Base-by-base conservation (phyloP, 2,113 vertebrate genomes). In the Siphamia tubifer region DNA sequence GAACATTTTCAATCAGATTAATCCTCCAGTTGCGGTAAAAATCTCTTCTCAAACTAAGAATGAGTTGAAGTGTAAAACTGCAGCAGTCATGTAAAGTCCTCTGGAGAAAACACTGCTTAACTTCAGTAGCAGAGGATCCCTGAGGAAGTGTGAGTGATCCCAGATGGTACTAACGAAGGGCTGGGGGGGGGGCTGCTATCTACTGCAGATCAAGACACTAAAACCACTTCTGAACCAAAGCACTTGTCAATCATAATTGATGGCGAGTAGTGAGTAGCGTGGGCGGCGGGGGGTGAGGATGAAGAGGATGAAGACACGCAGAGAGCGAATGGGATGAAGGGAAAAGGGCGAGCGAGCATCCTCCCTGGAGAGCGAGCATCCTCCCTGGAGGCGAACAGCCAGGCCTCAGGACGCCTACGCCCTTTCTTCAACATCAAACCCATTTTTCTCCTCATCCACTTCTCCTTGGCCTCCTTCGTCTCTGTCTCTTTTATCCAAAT, bases 171-270 rank as follows among this genome's bases (percentile, higher is more conserved):
- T 42, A 34, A 78, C 16, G 35, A 74, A 44, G 58, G 35, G 71
- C 62, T 7, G 34, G n/a, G 13, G 17, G 52, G 21, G 34, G 3
- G 19, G 21, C 6, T 63, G 42, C 31, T 52, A 56, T 72, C 79
- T 70, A 57, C 45, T 48, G 54, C 9, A 75, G 76, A 90, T 85
- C 75, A 83, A 84, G 74, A 64, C 44, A 60, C 69, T 42, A 53
- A 65, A 82, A 69, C 60, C 25, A 74, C 64, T 56, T 71, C 44
- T 57, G 68, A 68, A 74, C 60, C 52, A 3, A 24, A 69, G 56
- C 28, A 27, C 71, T 58, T 77, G 77, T 89, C 87, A 82, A 64
- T 87, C 89, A 83, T 84, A 82, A 89, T 69, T 81, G 78, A 86
- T 88, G 63, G 62, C 49, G 52, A 83, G 81, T 58, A 47, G 62